Evolutionary conservation across 2,113 vertebrate species (phyloP), one percentile per base, ranked within the genome.

Genomic region (Alligator sinensis): DNA sequence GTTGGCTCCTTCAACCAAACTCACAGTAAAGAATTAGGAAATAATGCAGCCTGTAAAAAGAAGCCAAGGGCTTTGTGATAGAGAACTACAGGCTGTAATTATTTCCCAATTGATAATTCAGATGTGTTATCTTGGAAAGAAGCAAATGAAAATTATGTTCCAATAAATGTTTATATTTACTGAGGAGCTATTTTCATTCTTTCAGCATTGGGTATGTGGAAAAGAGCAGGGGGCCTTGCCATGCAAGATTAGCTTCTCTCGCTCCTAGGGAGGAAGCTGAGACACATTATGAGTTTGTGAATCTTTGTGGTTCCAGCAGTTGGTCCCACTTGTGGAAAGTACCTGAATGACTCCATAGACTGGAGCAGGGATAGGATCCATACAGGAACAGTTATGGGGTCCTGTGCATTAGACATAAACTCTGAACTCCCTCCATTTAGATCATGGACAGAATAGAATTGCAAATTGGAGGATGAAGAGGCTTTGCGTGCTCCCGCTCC

Each of bases 31-130:
- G 78, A 91, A 63, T 0, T 0, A 4, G 68, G 79, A 61, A 90
- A 88, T 84, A 62, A 11, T 54, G 75, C 79, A 85, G 77, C 84
- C 74, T 87, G 12, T 25, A 54, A 57, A 88, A 61, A 75, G 83
- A 94, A 83, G 85, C 84, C 89, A 47, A 86, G 59, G 68, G 34
- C 75, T 82, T 90, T 9, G 47, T 90, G 62, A 13, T 80, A 87
- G 92, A 87, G 82, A 87, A 72, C 85, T 86, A 80, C 58, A 86
- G 77, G 82, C 90, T 96, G 87, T 93, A 95, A 91, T 94, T 94
- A 95, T 93, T 93, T 94, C 81, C 90, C 93, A 78, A 81, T 86
- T 92, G 90, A 93, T 94, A 88, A 92, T 91, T 95, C 0, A 3
- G 89, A 80, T 92, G 87, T 79, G 91, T 66, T 85, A 87, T 76